Base-by-base conservation (phyloP, 2,797 vertebrate species). In the Benthosema pterotum region DNA sequence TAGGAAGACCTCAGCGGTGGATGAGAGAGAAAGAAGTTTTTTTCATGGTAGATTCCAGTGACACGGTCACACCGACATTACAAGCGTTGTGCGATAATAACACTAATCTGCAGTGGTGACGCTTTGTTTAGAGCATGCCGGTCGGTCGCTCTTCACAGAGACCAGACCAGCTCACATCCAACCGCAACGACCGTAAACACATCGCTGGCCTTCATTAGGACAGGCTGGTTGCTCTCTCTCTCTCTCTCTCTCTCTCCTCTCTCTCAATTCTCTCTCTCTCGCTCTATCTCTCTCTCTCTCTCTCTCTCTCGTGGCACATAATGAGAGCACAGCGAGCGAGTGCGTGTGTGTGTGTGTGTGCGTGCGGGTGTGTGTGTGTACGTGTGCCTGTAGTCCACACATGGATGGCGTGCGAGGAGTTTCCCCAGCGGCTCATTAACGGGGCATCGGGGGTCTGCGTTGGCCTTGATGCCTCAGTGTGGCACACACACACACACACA, bases 181-280 rank as follows among this genome's bases (percentile, higher is more conserved):
- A 75, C 67, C 47, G 56, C 0, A n/a, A 48, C 71, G 77, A 69
- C 79, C 77, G 80, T 88, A 87, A 88, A 90, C 79, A 79, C 79
- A 78, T 79, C 81, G 72, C 83, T 84, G 77, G 70, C 87, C 79
- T 77, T 91, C 87, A 89, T 89, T 89, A 89, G 71, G 60, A 56
- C 76, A 84, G 63, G 52, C 70, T 75, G 79, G 72, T 77, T 78
- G 72, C 72, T 70, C 74, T 71, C 87, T 81, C 72, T 32, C 32
- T 38, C 32, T 38, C 32, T 38, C 22, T 25, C 28, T 32, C 32
- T 38, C 32, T 38, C 8, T 11, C 2, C 77, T 70, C 74, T 71
- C 87, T 81, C 72, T 32, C 32, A n/a, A n/a, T n/a, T 38, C 32
- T 38, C 32, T 38, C 22, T 25, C 28, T 32, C 32, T 38, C 32